Evolutionary conservation across 2,888 invertebrate species (phyloP), one percentile per base, ranked within the genome.

Genomic region (Heliconius charithonia): DNA sequence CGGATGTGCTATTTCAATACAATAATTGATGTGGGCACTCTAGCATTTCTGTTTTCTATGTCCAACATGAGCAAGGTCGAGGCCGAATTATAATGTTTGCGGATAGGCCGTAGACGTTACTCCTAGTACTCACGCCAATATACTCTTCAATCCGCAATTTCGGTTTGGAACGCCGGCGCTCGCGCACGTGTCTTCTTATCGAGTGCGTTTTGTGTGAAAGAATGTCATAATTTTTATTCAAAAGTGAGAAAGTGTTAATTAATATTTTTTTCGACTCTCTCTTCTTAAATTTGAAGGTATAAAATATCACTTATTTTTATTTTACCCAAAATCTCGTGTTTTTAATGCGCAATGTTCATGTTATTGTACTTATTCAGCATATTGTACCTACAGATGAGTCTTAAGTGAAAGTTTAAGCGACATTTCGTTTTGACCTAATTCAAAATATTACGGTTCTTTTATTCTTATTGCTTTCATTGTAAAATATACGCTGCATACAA

Each of bases 81-180:
- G 84, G 84, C 81, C 82, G 82, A 75, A 82, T 81, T 81, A 71
- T 77, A 80, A 81, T 77, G 80, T 82, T 79, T 66, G 78, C 82
- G 82, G 82, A 83, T 82, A 83, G 81, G 75, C 81, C 71, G 71
- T 71, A 78, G 37, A 71, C 77, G 59, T 56, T 67, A 78, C 73
- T 74, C 71, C 77, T 75, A 73, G 76, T 76, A 69, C 77, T 81
- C 80, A 78, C 83, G 80, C 79, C 83, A 79, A 82, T 79, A 82
- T 80, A 74, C 78, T 76, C 66, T 81, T 77, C 63, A 59, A 76
- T 71, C 76, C 75, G 72, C 70, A 82, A 83, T 84, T 84, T 85
- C 76, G 83, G 83, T 81, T 76, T 75, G 70, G 76, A 80, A 82
- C 83, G 81, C 81, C 83, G 83, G 78, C 77, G 82, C 74, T 71